Base-by-base conservation (phyloP, 2,113 vertebrate species). In the Myotis brandtii region DNA sequence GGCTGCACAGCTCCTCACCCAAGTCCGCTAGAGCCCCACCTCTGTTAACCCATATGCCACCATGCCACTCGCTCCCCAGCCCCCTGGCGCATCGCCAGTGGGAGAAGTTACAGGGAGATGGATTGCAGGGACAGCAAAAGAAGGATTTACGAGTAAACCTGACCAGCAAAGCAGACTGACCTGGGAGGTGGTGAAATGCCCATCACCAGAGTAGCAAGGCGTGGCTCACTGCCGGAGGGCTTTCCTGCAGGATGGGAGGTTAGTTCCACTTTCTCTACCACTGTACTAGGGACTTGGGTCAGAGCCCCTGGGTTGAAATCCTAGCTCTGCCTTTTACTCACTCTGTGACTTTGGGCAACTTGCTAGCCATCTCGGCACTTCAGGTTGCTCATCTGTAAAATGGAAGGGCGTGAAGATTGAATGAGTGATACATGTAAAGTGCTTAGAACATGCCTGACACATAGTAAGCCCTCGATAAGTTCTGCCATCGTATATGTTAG, bases 361-460 rank as follows among this genome's bases (percentile, higher is more conserved):
- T 21, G n/a, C 66, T 88, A 56, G 40, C 50, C 43, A 27, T 94
- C 46, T 97, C 90, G 80, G 95, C 56, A 40, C 30, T 62, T 86
- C 62, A 11, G 25, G 40, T 69, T 92, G 67, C 46, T 62, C 70
- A n/a, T 27, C 32, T 72, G 66, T 70, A 30, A 96, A 52, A 32
- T 30, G 75, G 73, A 77, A 9, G 32, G 8, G 34, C 3, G 9
- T 48, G 52, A 64, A 54, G 46, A 43, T 16, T 54, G 56, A 64
- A 56, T n/a, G n/a, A n/a, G n/a, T n/a, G n/a, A n/a, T n/a, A n/a
- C n/a, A n/a, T 2, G 16, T 1, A 3, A 87, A 70, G 62, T 20
- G 20, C 56, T 46, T 7, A 16, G 37, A 66, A 72, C 8, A 40
- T 21, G 34, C 54, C 34, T 5, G 4, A 7, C 17, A 10, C 5